Evolutionary conservation across 1,140 invertebrate species (phyloP), one percentile per base, ranked within the genome.

Genomic region (Camponotus floridanus): DNA sequence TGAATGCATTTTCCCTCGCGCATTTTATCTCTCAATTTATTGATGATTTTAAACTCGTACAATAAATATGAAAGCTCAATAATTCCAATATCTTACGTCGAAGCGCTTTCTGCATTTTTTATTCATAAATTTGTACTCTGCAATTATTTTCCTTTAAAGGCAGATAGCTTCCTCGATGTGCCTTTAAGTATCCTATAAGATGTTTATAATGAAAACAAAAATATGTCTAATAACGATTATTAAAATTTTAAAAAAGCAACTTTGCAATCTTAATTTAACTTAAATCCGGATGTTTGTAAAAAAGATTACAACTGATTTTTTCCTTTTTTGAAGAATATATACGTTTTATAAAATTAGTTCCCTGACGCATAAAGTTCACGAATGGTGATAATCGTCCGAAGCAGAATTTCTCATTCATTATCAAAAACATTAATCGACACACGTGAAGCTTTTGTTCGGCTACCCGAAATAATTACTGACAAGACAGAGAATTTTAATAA

Each of bases 341-440:
- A 31, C 5, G 8, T 15, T 9, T 9, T 6, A 9, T 70, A 80
- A 70, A 70, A 15, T 36, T 15, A 48, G 11, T 33, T 45, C 64
- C 33, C 64, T 45, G 64, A 70, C 57, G 76, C 76, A 65, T 80
- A 21, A 80, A 55, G 33, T 80, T 80, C 9, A 48, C 64, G 13
- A 55, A 51, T 26, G 76, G 33, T 21, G 33, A 57, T 57, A 33
- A 45, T 11, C 3, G 42, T 39, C 45, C 13, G 64, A 80, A n/a
- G 33, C 31, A 70, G 21, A 70, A 31, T 70, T 31, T 39, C 36
- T 70, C 64, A 26, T 18, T 70, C 70, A 68, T 80, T 80, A 51
- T 21, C 21, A 3, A 68, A 80, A 68, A 68, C 36, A 70, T 70
- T 70, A 70, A 80, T 45, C 33, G 13, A 21, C 13, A 33, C 39